phyloP scores from a whole-genome alignment of 2,888 invertebrate genomes.

The Lingula anatina region DNA sequence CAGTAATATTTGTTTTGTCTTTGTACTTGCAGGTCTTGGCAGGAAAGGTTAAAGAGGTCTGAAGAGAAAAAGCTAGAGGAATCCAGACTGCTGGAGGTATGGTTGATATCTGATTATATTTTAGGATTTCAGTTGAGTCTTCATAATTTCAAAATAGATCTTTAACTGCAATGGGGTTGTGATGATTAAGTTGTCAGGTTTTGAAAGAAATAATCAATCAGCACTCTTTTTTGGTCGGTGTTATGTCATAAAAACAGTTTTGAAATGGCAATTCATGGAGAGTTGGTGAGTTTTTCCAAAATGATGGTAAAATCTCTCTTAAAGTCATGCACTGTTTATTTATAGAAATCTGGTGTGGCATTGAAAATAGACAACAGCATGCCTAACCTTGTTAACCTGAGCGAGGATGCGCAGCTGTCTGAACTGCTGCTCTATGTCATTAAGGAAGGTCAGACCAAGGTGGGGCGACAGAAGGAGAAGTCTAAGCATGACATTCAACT shows the following conservation, averaged over 20 bases:
- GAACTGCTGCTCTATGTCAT: slow-evolving; percentile 59
- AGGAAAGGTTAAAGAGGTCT: slow-evolving; percentile 54
- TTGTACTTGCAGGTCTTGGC: slow-evolving; percentile 58
- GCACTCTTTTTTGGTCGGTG: slow-evolving; percentile 3
- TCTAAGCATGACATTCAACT: slow-evolving; percentile 59
- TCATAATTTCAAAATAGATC: neutral
- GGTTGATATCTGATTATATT: slow-evolving; percentile 13
- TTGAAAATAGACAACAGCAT: slow-evolving; percentile 53
- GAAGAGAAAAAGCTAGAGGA: slow-evolving; percentile 56
- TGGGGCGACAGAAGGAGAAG: slow-evolving; percentile 49
- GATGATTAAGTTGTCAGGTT: too few relatives aligned
- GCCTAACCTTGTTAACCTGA: slow-evolving; percentile 62
- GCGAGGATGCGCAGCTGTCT: slow-evolving; percentile 63
- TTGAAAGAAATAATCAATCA: slow-evolving; percentile 1
- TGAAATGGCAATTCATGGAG: too few relatives aligned
- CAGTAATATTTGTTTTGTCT: too few relatives aligned
- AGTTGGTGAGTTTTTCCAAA: too few relatives aligned
- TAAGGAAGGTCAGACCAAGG: slow-evolving; percentile 55
- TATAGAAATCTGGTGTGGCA: slow-evolving; percentile 56
- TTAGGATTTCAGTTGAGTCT: neutral
- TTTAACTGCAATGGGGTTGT: too few relatives aligned
- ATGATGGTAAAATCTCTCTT: too few relatives aligned
- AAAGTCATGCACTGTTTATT: slow-evolving; percentile 19
- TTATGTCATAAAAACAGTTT: too few relatives aligned
- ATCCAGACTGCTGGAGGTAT: slow-evolving; percentile 57